Evolutionary conservation across 2,888 invertebrate species (phyloP).

Genomic region (Pediacus dermestoides): DNA sequence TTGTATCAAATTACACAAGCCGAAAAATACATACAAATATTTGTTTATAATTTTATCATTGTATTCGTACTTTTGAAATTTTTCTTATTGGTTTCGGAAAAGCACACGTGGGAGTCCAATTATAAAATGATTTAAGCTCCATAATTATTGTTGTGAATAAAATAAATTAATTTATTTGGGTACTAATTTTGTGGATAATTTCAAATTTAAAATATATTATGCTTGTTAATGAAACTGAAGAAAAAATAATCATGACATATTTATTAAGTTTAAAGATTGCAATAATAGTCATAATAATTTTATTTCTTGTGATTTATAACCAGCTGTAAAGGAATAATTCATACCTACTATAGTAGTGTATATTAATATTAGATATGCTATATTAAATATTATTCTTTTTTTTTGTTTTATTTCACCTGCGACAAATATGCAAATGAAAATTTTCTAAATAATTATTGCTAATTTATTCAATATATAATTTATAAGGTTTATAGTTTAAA

Average conservation of each 20-base stretch:
- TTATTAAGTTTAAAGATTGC: neutral
- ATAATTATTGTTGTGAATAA: too few species aligned
- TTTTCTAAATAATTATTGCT: slow-evolving; percentile 1
- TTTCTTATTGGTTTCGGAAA: too few species aligned
- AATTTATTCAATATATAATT: slow-evolving; percentile 1
- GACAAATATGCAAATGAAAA: neutral
- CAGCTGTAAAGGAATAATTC: too few species aligned
- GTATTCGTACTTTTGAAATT: too few species aligned
- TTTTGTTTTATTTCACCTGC: neutral
- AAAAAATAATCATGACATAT: neutral
- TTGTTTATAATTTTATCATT: slow-evolving; percentile 31
- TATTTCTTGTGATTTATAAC: neutral
- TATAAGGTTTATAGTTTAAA: slow-evolving; percentile 1
- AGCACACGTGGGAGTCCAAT: neutral
- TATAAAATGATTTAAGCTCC: too few species aligned
- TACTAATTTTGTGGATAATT: too few species aligned
- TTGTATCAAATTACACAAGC: slow-evolving; percentile 43
- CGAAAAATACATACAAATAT: slow-evolving; percentile 32
- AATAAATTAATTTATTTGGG: too few species aligned
- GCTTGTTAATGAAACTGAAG: too few species aligned
- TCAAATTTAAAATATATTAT: too few species aligned
- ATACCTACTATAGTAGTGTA: too few species aligned
- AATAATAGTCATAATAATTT: neutral
- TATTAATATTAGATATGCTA: too few species aligned
- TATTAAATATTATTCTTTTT: neutral